Evolutionary conservation across 2,797 vertebrate genomes (phyloP).

Genomic region (Cacajao melanocephalus): DNA sequence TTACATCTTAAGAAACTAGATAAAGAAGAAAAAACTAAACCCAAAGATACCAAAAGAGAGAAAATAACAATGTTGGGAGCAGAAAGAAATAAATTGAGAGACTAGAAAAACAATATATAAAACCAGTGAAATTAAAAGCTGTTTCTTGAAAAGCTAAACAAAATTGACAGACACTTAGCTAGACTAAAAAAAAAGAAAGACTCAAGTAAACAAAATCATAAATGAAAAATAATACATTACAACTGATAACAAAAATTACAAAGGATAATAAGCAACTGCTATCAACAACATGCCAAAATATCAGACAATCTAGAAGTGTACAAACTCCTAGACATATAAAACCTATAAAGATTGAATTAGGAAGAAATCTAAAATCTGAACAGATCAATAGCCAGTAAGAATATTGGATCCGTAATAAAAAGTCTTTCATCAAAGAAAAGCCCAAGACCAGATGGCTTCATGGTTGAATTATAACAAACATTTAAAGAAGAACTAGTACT

Average conservation of each 20-base stretch:
- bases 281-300: neutral
- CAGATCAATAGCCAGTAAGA: neutral
- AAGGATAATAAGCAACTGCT: neutral
- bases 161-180: neutral
- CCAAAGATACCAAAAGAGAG: neutral
- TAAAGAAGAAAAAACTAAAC: neutral
- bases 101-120: neutral
- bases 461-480: neutral
- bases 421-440: neutral
- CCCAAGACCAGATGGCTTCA: neutral
- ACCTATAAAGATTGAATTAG: neutral
- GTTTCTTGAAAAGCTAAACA: neutral
- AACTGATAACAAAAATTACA: neutral
- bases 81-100: neutral
- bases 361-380: neutral
- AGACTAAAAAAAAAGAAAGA: neutral
- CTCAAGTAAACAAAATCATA: neutral
- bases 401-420: neutral
- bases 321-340: neutral
- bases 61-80: neutral
- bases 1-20: neutral
- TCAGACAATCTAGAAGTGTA: neutral
- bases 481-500: neutral
- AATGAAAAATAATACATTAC: neutral
- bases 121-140: neutral